Evolutionary conservation across 2,888 invertebrate species (phyloP), one percentile per base, ranked within the genome.

Genomic region (Taenaris catops): DNA sequence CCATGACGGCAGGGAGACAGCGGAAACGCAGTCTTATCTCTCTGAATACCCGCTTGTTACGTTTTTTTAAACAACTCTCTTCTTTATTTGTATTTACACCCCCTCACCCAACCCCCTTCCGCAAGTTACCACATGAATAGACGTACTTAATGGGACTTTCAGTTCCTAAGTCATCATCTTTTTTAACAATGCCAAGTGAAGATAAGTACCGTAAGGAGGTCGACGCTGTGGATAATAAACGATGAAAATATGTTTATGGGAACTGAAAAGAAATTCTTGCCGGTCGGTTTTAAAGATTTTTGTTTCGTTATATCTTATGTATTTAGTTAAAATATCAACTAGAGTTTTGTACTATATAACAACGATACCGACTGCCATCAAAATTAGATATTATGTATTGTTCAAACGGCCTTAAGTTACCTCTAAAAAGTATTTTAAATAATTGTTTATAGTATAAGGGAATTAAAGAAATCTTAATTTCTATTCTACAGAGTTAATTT

Each of bases 21-120:
- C 83, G 86, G 86, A 86, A 86, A 78, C 80, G 70, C 81, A 71
- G 78, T 78, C 83, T 86, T 86, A 86, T 86, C 86, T 83, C 61
- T 53, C 67, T 57, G 73, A 78, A 83, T 79, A 80, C 81, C 76
- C 79, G 80, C 81, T 86, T 80, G 78, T 80, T 73, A 75, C 75
- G 76, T 80, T 86, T 47, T n/a, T 86, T 86, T 86, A 86, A 86
- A 86, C 83, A 86, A 86, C 72, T 83, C 83, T 57, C 74, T 76
- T 80, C 78, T 81, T 84, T 86, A 81, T 83, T 84, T 84, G 74
- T 79, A 71, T 75, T 74, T 71, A 75, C 70, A 59, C 66, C 66
- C 46, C 55, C 52, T 57, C 57, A 61, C 55, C 51, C 58, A 39
- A 45, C 49, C 51, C 43, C 65, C 68, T 59, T 58, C 58, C 58